These are phyloP conservation scores for Drosophila paracracens DNA, from an alignment of 2,888 invertebrate species.

Conservation along the genomic window DNA sequence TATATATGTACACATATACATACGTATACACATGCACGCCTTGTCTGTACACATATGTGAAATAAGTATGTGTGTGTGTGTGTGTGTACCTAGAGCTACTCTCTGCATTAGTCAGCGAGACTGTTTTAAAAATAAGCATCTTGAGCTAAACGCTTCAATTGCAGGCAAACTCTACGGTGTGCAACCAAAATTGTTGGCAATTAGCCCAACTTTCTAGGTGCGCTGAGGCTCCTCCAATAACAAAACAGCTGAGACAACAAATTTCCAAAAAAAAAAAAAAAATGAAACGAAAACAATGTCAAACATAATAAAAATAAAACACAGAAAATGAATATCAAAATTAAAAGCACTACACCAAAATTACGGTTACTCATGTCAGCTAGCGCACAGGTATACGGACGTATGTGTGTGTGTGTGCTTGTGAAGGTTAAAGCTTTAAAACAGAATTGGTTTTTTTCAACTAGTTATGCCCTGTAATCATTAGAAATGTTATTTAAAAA, in stretches of 20 bases:
- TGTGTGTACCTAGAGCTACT: conserved; percentile 4
- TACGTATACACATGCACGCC: conserved; percentile 4
- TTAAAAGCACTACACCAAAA: conserved; percentile 10
- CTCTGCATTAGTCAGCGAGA: conserved; percentile 45
- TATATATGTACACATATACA: neutral
- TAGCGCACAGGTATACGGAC: neutral
- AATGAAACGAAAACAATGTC: conserved; percentile 1
- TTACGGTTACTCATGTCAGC: conserved; percentile 20
- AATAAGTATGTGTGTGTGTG: neutral
- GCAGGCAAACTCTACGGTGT: conserved; percentile 13
- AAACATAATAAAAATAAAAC: neutral
- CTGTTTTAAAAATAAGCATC: conserved; percentile 50
- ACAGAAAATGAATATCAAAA: conserved; percentile 1
- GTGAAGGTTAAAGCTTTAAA: conserved; percentile 59
- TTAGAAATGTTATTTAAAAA: neutral
- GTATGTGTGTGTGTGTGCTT: conserved; percentile 25
- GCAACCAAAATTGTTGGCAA: conserved; percentile 16
- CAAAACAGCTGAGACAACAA: conserved; percentile 44
- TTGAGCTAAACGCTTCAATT: conserved; percentile 30
- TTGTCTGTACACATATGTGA: neutral
- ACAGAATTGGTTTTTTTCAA: conserved; percentile 23
- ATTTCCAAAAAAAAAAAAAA: neutral
- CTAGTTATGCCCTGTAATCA: conserved; percentile 1
- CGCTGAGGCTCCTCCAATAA: conserved; percentile 12
- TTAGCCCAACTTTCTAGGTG: conserved; percentile 19